Percentiles rank a stretch among this genome's conserved stretches.
phyloP scores from a whole-genome alignment of 2,113 vertebrate species.

The Heliornis fulica region DNA sequence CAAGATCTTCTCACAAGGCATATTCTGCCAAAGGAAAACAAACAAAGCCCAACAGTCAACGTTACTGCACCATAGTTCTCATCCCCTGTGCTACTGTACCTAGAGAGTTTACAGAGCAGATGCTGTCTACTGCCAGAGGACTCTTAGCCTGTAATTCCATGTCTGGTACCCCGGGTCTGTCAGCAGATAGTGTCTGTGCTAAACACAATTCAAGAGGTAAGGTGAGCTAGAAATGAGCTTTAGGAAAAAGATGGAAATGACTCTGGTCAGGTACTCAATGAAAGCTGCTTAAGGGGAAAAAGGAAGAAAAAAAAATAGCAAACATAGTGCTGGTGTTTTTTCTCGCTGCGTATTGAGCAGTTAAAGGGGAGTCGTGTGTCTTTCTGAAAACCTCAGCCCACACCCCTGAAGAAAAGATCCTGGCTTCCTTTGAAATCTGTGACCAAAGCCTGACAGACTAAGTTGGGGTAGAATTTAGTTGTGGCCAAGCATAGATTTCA shows the following conservation, averaged over 20 bases:
- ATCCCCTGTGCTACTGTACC: not conserved
- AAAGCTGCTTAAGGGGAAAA: not conserved
- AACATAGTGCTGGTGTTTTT: not conserved
- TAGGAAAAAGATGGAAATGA: not conserved
- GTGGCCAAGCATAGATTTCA: not conserved
- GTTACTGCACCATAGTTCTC: not conserved
- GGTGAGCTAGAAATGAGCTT: not conserved
- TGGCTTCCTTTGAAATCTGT: not conserved
- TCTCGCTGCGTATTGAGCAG: not conserved
- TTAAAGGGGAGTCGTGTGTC: not conserved
- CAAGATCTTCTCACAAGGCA: not conserved
- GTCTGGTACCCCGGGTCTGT: not conserved
- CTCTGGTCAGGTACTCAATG: not conserved
- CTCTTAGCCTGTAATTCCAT: not conserved
- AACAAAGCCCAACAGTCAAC: not conserved
- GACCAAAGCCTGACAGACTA: not conserved
- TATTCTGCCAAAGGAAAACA: slow-evolving; percentile 11
- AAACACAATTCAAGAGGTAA: not conserved
- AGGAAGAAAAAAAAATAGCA: not conserved
- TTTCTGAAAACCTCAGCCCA: not conserved
- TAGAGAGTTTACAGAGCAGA: not conserved
- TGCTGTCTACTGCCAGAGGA: not conserved
- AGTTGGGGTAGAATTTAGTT: not conserved
- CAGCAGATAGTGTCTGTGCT: not conserved
- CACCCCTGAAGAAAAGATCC: not conserved